Base-by-base conservation (phyloP, 30 jellyfish, hydroid and myxozoan genomes). In the Morbakka virulenta region DNA sequence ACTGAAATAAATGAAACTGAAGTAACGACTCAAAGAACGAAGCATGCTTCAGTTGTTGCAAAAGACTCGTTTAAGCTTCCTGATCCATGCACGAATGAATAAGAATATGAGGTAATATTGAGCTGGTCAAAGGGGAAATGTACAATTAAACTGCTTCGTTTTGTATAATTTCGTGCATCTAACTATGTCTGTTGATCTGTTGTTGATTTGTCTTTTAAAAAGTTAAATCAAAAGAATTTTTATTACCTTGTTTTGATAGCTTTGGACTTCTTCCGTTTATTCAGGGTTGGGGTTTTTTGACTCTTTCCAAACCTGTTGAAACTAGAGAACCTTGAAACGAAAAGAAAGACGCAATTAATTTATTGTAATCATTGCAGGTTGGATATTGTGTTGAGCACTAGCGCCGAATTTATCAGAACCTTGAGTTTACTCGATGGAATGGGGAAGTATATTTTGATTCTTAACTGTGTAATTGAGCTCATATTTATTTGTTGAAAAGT, bases 91-190 rank as follows among this genome's bases (percentile, higher is more conserved):
- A 32, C 21, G 69, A 53, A 53, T 53, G 69, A 53, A 53, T 28
- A 53, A 53, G 69, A 53, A n/a, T 53, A 3, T 32, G 21, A 53
- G 69, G 69, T 53, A 32, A 6, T 53, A 53, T 32, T 53, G 69
- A 53, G 25, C 69, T 53, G 69, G 69, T 20, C 69, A 53, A 53
- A 32, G 23, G 69, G 69, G 69, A 32, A 53, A 32, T 53, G 69
- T 53, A 20, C 69, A 53, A 53, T 3, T 3, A 53, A 53, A n/a
- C 22, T 6, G 21, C 3, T 53, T 53, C n/a, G n/a, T n/a, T n/a
- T n/a, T n/a, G n/a, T n/a, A n/a, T n/a, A 53, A 3, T 20, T 20
- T 3, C 69, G 6, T 20, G 69, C 22, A 32, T 53, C 23, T 47
- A 12, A 9, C 61, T 12, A 12, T 6, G 25, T 3, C 69, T n/a